phyloP scores from a whole-genome alignment of 1,140 invertebrate genomes.

The Calliphora vicina region DNA sequence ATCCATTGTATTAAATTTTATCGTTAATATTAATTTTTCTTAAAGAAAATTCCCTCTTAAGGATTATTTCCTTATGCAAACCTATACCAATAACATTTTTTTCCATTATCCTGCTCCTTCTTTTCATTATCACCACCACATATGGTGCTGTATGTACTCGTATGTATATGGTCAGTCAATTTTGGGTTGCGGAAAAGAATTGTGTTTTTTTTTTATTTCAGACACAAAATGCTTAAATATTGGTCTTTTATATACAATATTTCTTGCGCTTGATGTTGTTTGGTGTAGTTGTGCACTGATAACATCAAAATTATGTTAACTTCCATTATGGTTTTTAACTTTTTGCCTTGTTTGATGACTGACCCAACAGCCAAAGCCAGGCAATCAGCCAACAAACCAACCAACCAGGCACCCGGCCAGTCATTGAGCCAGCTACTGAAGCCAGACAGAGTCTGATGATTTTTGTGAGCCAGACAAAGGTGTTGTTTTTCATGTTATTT shows the following conservation, averaged over 20 bases:
- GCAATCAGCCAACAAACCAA: background rate
- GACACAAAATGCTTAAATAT: background rate
- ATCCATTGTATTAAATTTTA: too few relatives aligned
- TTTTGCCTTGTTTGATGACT: background rate
- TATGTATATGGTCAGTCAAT: too few relatives aligned
- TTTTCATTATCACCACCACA: too few relatives aligned
- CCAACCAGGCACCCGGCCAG: too few relatives aligned
- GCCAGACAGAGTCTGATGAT: background rate
- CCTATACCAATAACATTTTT: too few relatives aligned
- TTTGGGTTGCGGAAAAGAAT: background rate
- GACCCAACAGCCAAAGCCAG: background rate
- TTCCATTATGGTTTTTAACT: constrained; percentile 14
- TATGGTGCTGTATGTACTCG: too few relatives aligned
- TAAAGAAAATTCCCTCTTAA: too few relatives aligned
- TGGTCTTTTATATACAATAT: background rate
- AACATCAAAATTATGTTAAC: constrained; percentile 6
- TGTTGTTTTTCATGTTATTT: background rate
- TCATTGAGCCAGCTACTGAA: background rate
- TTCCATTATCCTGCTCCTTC: too few relatives aligned
- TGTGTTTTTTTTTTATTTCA: background rate
- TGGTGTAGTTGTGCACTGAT: background rate
- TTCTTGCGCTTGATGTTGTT: background rate
- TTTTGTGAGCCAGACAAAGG: background rate
- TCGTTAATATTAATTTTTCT: too few relatives aligned
- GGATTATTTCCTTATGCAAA: too few relatives aligned